Percentiles rank a stretch among this genome's conserved stretches.
phyloP scores from a whole-genome alignment of 1,140 invertebrate genomes.

The Akabosia matsudoensis region DNA sequence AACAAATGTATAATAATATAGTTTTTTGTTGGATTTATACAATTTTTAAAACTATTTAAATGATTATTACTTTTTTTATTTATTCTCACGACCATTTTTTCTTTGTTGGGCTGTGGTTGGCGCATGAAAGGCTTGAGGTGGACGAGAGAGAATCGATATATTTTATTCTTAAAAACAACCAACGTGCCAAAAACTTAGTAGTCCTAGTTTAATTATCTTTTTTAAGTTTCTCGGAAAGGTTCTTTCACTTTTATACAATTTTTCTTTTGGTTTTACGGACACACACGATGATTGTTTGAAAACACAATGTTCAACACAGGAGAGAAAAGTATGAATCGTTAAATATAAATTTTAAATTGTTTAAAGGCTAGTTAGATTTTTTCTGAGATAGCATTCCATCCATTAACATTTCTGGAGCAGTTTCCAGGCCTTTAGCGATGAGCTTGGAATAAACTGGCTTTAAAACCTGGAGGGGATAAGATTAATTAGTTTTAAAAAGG shows the following conservation, averaged over 20 bases:
- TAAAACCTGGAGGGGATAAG: slow-evolving; percentile 32
- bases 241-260: not conserved
- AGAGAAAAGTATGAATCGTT: not conserved
- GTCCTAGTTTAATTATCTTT: no score
- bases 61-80: not conserved
- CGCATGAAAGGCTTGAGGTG: slow-evolving; percentile 19
- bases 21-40: not conserved
- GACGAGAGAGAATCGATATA: no score
- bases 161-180: no score
- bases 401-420: slow-evolving; percentile 34
- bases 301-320: no score
- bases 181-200: slow-evolving; percentile 14
- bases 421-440: slow-evolving; percentile 34
- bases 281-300: no score
- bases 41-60: not conserved
- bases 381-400: slow-evolving; percentile 31
- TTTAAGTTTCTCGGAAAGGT: no score
- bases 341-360: not conserved
- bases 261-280: no score
- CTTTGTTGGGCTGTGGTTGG: no score
- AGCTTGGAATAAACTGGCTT: slow-evolving; percentile 43
- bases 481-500: slow-evolving; percentile 28
- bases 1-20: slow-evolving; percentile 11
- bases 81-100: no score
- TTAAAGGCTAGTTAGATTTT: slow-evolving; percentile 22